A percentile compares a stretch with the other conserved stretches of the same genome.
phyloP scores from a whole-genome alignment of 1,140 invertebrate genomes.

The Stegodyphus dumicola region DNA sequence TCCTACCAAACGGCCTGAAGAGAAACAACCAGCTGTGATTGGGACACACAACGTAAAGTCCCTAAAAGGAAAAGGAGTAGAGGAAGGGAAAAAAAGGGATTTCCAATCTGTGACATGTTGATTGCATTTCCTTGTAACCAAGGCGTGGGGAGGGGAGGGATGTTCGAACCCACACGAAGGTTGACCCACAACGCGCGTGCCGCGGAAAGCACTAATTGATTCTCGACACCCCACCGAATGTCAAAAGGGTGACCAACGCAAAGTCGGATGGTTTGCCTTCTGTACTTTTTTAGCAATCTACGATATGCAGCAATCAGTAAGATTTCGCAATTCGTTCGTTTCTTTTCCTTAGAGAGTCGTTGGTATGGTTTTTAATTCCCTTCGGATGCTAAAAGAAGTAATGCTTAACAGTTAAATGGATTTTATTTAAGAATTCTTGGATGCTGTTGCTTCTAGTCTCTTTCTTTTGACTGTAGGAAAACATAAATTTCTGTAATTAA shows the following conservation, averaged over 20 bases:
- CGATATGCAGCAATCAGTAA: no score
- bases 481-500: no score
- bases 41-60: background rate
- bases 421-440: no score
- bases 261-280: no score
- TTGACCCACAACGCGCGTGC: background rate
- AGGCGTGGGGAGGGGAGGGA: constrained; percentile 3
- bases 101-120: constrained; percentile 50
- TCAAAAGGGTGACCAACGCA: constrained; percentile 17
- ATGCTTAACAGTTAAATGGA: no score
- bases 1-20: background rate
- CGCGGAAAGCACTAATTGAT: constrained; percentile 51
- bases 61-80: background rate
- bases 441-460: no score
- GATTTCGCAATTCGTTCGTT: no score
- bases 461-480: no score
- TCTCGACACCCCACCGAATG: constrained; percentile 38
- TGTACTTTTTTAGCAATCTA: no score
- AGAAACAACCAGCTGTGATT: background rate
- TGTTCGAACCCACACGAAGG: constrained; percentile 12
- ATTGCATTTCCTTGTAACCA: constrained; percentile 57
- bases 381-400: no score
- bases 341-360: no score
- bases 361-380: no score
- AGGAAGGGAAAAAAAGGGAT: constrained; percentile 15